Evolutionary conservation across 1,140 invertebrate genomes (phyloP).

Genomic region (Bombyx mori): DNA sequence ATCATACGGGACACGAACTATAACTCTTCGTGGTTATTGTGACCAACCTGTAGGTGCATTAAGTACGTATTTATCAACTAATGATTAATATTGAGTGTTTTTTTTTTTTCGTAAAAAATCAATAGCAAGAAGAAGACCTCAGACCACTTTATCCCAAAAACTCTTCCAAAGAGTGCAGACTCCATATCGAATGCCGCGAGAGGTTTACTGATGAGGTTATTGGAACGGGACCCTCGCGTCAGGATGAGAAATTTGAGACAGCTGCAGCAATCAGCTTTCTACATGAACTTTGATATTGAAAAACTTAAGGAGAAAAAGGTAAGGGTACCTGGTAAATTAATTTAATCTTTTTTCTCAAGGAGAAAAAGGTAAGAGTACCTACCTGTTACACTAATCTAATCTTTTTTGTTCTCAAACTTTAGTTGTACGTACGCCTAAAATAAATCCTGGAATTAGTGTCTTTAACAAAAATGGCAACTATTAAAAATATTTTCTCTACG

Average conservation of each 20-base stretch:
- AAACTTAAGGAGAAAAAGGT: constrained; percentile 52
- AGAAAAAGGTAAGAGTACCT: constrained; percentile 31
- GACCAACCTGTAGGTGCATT: too few species aligned
- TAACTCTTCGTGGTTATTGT: too few species aligned
- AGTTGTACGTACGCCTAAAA: too few species aligned
- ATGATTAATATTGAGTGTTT: too few species aligned
- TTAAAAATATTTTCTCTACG: too few species aligned
- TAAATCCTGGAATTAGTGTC: too few species aligned
- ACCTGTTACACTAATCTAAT: background rate
- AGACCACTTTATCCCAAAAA: constrained; percentile 21
- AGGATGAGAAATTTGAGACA: constrained; percentile 58
- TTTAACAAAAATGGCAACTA: too few species aligned
- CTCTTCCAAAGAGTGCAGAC: constrained; percentile 32
- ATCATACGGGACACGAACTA: too few species aligned
- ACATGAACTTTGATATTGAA: constrained; percentile 66
- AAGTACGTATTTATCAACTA: too few species aligned
- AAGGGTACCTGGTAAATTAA: background rate
- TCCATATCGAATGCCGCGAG: constrained; percentile 40
- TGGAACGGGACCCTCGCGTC: constrained; percentile 50
- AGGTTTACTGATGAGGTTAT: constrained; percentile 48
- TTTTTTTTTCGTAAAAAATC: too few species aligned
- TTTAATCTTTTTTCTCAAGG: constrained; percentile 24
- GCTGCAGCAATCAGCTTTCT: constrained; percentile 65
- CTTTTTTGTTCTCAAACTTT: too few species aligned
- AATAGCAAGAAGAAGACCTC: too few species aligned